phyloP scores from a whole-genome alignment of 2,888 invertebrate species.

The Xanthorhoe designata region DNA sequence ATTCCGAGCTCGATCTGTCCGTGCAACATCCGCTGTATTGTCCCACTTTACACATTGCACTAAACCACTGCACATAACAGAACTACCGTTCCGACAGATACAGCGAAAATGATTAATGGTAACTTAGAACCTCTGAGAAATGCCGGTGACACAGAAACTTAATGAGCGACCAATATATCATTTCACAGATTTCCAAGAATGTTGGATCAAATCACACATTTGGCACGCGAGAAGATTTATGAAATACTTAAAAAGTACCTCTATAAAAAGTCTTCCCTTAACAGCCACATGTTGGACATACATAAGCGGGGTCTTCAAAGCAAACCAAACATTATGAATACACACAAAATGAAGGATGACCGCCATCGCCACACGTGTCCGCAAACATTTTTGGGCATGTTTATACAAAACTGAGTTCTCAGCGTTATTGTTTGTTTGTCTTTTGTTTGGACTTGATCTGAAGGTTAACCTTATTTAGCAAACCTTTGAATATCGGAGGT shows the following conservation, averaged over 20 bases:
- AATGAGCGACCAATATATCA: slow-evolving; percentile 35
- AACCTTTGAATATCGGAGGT: slow-evolving; percentile 35
- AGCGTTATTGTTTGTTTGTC: slow-evolving; percentile 60
- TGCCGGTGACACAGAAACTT: slow-evolving; percentile 36
- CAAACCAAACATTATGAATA: slow-evolving; percentile 67
- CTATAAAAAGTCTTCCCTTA: slow-evolving; percentile 34
- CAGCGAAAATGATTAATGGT: slow-evolving; percentile 23
- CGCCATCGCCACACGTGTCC: slow-evolving; percentile 73
- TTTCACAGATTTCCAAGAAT: slow-evolving; percentile 38
- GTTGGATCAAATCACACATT: slow-evolving; percentile 43
- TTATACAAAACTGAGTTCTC: slow-evolving; percentile 67
- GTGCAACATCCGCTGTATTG: slow-evolving; percentile 75
- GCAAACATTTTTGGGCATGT: slow-evolving; percentile 74
- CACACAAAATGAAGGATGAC: slow-evolving; percentile 69
- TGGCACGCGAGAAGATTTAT: slow-evolving; percentile 49
- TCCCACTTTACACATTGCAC: slow-evolving; percentile 56
- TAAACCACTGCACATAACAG: slow-evolving; percentile 17
- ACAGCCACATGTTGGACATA: slow-evolving; percentile 58
- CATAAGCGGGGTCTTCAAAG: slow-evolving; percentile 72
- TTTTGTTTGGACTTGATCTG: slow-evolving; percentile 47
- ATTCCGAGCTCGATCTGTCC: slow-evolving; percentile 59
- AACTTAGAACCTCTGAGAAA: slow-evolving; percentile 26
- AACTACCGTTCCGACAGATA: slow-evolving; percentile 16
- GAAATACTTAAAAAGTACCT: slow-evolving; percentile 38
- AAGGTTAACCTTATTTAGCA: slow-evolving; percentile 40